Evolutionary conservation across 2,797 vertebrate species (phyloP).

Genomic region (Podarcis siculus): DNA sequence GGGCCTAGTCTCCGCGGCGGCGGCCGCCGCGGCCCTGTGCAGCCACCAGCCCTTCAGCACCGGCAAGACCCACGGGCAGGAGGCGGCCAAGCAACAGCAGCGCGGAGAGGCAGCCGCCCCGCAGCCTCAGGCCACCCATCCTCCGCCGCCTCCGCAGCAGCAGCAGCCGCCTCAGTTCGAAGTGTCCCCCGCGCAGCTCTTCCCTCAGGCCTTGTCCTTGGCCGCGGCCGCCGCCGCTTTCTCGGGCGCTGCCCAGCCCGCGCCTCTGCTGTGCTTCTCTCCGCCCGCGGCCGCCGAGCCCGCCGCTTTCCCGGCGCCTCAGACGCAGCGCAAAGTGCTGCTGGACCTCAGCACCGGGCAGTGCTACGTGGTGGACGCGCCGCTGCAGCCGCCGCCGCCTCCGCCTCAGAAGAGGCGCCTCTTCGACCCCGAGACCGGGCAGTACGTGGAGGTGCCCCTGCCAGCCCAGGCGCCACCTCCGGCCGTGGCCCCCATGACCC

Average conservation of each 20-base stretch:
- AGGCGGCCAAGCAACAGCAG: constrained; percentile 54
- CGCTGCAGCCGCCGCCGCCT: constrained; percentile 80
- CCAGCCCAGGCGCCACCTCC: constrained; percentile 77
- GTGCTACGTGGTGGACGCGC: constrained; percentile 94
- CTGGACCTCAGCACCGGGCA: constrained; percentile 93
- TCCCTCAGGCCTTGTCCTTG: constrained; percentile 77
- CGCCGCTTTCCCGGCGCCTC: constrained; percentile 74
- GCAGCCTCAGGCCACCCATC: constrained; percentile 37
- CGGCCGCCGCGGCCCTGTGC: constrained; percentile 62
- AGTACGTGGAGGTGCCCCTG: constrained; percentile 92
- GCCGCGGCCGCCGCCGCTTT: constrained; percentile 49
- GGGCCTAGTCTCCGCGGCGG: constrained; percentile 36
- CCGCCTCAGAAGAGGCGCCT: constrained; percentile 84
- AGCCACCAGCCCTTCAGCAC: constrained; percentile 66
- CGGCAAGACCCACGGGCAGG: constrained; percentile 53
- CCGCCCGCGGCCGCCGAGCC: constrained; percentile 68
- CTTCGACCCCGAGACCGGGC: constrained; percentile 93
- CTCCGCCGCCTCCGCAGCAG: background rate
- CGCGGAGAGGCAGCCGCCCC: background rate
- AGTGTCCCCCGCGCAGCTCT: constrained; percentile 78
- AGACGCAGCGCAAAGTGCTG: constrained; percentile 92
- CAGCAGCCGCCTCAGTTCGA: constrained; percentile 54
- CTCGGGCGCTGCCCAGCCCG: constrained; percentile 72
- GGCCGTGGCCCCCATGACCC: constrained; percentile 78
- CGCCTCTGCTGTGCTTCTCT: constrained; percentile 80